Evolutionary conservation across 2,113 vertebrate species (phyloP), one percentile per base, ranked within the genome.

Genomic region (Garra rufa): DNA sequence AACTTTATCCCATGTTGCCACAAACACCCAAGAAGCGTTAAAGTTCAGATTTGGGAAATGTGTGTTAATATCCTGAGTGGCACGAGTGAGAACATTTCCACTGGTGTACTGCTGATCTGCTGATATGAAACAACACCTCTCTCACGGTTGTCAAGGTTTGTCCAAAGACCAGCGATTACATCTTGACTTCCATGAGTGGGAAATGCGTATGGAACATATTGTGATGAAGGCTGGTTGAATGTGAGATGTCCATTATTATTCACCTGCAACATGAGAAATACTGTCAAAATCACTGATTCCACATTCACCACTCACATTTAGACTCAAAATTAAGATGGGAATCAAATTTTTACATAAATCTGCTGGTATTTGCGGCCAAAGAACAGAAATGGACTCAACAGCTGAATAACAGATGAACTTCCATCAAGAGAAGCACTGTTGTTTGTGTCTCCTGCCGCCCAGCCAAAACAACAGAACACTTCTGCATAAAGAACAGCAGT

Each of bases 101-200:
- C 34, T 1, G 0, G 14, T 77, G 86, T 13, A 88, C 86, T 93
- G 75, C 0, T 75, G 38, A 74, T 88, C 86, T 93, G 75, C 0
- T 75, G 38, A 74, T 88, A 91, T 48, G 73, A 93, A 43, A 94
- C 0, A 0, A 81, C 74, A 0, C 90, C 90, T 0, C 55, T 55
- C 2, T 3, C 1, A 0, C 41, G 17, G 0, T 87, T 92, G 79
- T 92, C n/a, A 3, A 92, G 71, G 0, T 93, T 88, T 0, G 15
- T 90, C 92, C 92, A 92, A 48, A 87, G 28, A 14, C 76, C 76
- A 74, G 86, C 86, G 30, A 87, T 84, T 83, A 87, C 13, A 74
- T 84, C 77, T 5, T 1, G 19, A 14, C 30, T 10, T 19, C 26
- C 13, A 14, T 46, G 1, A n/a, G 46, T 3, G n/a, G 59, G 59